Percentiles rank a stretch among this genome's conserved stretches.
These are phyloP conservation scores for Ara ararauna DNA, from an alignment of 2,797 vertebrate species.

Conservation along the genomic window DNA sequence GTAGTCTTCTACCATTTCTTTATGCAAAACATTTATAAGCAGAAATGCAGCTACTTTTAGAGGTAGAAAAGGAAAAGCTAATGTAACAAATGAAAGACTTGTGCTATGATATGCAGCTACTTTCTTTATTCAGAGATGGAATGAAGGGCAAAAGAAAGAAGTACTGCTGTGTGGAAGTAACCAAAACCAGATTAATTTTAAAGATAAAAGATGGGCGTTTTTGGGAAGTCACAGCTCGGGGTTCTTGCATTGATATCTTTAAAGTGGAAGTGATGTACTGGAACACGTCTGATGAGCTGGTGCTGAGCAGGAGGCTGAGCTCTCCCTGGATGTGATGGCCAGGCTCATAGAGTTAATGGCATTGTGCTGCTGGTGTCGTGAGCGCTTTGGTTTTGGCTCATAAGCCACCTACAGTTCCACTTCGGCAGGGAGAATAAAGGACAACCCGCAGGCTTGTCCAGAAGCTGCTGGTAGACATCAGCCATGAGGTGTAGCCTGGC, in stretches of 20 bases:
- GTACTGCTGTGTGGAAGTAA: not conserved
- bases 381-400: not conserved
- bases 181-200: not conserved
- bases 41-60: not conserved
- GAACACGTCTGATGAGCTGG: not conserved
- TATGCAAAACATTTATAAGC: not conserved
- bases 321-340: rapidly evolving
- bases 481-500: not conserved
- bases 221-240: not conserved
- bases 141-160: not conserved
- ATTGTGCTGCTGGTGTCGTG: not conserved
- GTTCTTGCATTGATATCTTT: not conserved
- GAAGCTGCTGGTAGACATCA: not conserved
- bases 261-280: not conserved
- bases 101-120: not conserved
- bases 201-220: not conserved
- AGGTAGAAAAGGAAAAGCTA: not conserved
- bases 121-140: not conserved
- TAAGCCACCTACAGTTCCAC: not conserved
- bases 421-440: not conserved
- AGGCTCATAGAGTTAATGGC: not conserved
- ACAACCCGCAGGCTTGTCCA: not conserved
- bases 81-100: not conserved
- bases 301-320: not conserved
- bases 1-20: not conserved